Conservation (phyloP, 1,140 invertebrate species). For the Drosophila seguyi region DNA sequence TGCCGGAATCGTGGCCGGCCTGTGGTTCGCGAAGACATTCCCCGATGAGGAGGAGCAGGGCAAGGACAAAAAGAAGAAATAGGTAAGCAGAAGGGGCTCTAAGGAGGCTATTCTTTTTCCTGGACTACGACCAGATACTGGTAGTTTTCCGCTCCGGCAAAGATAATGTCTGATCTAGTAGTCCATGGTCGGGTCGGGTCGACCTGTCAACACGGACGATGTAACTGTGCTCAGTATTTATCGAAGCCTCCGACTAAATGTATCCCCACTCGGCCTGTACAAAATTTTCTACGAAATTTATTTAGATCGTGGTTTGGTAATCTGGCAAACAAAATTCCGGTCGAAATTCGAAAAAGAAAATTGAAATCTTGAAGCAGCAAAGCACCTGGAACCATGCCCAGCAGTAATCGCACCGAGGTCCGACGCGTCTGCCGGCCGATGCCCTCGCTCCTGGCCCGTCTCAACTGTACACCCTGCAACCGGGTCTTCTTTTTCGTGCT, state of each 20-base stretch:
- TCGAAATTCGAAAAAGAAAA: conserved; percentile 10
- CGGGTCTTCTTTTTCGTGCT: conserved; percentile 58
- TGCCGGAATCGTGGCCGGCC: conserved; percentile 56
- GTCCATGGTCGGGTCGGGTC: not conserved
- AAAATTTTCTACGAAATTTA: conserved; percentile 13
- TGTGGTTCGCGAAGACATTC: conserved; percentile 69
- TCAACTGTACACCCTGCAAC: conserved; percentile 65
- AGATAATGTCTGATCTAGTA: conserved; percentile 21
- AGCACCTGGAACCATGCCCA: conserved; percentile 36
- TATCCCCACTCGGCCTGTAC: conserved; percentile 3
- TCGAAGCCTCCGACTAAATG: not conserved
- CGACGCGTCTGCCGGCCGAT: conserved; percentile 41
- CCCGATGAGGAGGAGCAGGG: conserved; percentile 21
- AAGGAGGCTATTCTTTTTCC: too few relatives aligned
- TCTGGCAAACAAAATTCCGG: conserved; percentile 4
- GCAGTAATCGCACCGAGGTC: conserved; percentile 43
- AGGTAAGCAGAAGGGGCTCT: not conserved
- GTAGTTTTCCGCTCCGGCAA: not conserved
- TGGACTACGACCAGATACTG: too few relatives aligned
- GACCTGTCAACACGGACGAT: conserved; percentile 11
- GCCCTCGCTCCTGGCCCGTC: conserved; percentile 57
- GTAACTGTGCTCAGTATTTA: conserved; percentile 16
- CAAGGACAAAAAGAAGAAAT: conserved; percentile 48
- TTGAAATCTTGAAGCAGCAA: not conserved
- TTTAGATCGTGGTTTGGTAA: not conserved